Percentiles rank a stretch among this genome's conserved stretches.
These are phyloP conservation scores for Arenaria interpres DNA, from an alignment of 2,113 vertebrate genomes.

Conservation along the genomic window DNA sequence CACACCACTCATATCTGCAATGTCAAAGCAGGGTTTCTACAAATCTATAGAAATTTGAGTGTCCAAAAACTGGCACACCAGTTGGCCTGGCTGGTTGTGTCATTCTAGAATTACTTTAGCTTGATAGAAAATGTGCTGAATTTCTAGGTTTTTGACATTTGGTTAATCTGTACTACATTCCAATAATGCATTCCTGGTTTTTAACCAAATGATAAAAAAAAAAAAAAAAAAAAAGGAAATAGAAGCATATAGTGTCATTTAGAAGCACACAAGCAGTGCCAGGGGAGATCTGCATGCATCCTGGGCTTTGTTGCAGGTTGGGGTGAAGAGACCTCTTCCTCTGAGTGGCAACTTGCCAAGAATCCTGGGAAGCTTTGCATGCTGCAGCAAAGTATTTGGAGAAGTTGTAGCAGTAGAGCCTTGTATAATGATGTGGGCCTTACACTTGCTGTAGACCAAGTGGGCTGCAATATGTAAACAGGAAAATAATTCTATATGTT, in stretches of 20 bases:
- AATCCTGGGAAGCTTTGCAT: background rate
- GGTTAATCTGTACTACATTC: background rate
- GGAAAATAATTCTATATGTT: background rate
- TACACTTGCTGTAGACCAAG: background rate
- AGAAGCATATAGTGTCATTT: too few relatives aligned
- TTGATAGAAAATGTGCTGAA: background rate
- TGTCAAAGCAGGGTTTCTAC: background rate
- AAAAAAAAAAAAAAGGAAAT: background rate
- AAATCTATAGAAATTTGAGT: background rate
- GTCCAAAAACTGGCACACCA: fast-evolving
- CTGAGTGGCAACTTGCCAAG: background rate
- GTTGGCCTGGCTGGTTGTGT: background rate
- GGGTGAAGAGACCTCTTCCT: background rate
- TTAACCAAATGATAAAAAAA: background rate
- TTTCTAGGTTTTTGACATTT: background rate
- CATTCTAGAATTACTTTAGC: background rate
- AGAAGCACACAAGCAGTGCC: too few relatives aligned
- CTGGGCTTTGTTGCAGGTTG: background rate
- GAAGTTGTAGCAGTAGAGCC: background rate
- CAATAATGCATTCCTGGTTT: background rate
- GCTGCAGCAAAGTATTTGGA: background rate
- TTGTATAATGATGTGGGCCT: background rate
- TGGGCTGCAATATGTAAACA: background rate
- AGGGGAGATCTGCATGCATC: background rate
- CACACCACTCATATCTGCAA: background rate